Evolutionary conservation across 2,113 vertebrate genomes (phyloP), one percentile per base, ranked within the genome.

Genomic region (Archocentrus centrarchus): DNA sequence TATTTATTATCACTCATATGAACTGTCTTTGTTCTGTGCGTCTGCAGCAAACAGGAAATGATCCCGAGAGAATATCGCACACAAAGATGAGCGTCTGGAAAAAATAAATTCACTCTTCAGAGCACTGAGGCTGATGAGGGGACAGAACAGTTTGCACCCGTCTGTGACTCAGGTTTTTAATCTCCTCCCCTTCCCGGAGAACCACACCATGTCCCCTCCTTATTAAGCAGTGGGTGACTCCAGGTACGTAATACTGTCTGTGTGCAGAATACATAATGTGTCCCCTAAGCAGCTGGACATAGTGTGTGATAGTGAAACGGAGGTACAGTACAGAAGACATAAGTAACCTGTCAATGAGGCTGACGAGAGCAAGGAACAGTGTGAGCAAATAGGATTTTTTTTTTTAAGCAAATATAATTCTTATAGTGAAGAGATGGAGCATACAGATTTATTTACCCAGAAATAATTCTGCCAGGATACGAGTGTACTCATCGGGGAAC

Each of bases 101-200:
- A 79, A 61, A 20, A 58, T 35, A 50, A 83, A 75, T 22, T 37
- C 18, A 7, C 35, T 77, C 81, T 77, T 80, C 22, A 11, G 55
- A 39, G 55, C 32, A 17, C 60, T 3, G 55, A 86, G 70, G 39
- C 82, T 30, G 66, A 77, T 59, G 79, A 35, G 63, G 63, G 64
- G 75, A 83, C 20, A 24, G 86, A 75, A 82, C 61, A 32, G 80
- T 30, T 59, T 78, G 77, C 77, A 53, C 35, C 59, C 55, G 32
- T 76, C 61, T 10, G 87, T 88, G 84, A 89, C 88, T 89, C 87
- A 81, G 82, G 24, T 50, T 82, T 41, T 87, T 47, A 62, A 80
- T 77, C 77, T 87, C 88, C 84, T 85, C 75, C 79, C 68, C 22
- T 77, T 85, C 73, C 81, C n/a, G 53, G 79, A 77, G 79, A 86